Conservation (phyloP, 2,888 invertebrate genomes). For the Autographa gamma region DNA sequence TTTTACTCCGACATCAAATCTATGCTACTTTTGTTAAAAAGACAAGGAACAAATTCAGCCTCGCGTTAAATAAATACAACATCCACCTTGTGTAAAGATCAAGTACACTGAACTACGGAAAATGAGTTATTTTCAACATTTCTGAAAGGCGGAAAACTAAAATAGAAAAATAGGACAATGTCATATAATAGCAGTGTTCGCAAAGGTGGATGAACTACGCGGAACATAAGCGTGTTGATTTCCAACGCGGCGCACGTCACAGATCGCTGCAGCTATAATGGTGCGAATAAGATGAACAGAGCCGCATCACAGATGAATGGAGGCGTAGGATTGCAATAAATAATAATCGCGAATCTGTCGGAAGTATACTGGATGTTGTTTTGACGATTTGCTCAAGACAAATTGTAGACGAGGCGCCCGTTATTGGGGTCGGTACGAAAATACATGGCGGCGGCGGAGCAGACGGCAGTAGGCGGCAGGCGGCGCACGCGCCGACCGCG, state of each 20-base stretch:
- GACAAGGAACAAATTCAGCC: conserved; percentile 21
- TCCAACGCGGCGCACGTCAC: conserved; percentile 19
- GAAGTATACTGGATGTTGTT: conserved; percentile 79
- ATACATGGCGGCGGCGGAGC: conserved; percentile 82
- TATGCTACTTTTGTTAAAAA: conserved; percentile 20
- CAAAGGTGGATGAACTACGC: conserved; percentile 55
- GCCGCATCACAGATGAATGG: conserved; percentile 57
- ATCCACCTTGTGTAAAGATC: conserved; percentile 34
- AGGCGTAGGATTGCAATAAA: conserved; percentile 62
- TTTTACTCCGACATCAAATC: conserved; percentile 51
- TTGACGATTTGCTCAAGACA: conserved; percentile 86
- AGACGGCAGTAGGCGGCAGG: conserved; percentile 86
- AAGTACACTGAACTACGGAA: conserved; percentile 41
- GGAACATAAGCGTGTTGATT: conserved; percentile 34
- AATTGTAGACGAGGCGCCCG: conserved; percentile 85
- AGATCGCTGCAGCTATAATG: conserved; percentile 30
- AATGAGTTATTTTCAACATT: conserved; percentile 48
- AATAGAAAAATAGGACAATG: conserved; percentile 57
- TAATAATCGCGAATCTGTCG: conserved; percentile 77
- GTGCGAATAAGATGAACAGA: conserved; percentile 36
- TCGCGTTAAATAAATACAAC: conserved; percentile 29
- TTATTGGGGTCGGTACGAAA: conserved; percentile 88
- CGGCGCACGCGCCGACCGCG: conserved; percentile 86
- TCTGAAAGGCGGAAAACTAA: conserved; percentile 45
- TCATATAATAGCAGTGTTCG: conserved; percentile 45